Evolutionary conservation across 2,113 vertebrate genomes (phyloP), one percentile per base, ranked within the genome.

Genomic region (Okapia johnstoni): DNA sequence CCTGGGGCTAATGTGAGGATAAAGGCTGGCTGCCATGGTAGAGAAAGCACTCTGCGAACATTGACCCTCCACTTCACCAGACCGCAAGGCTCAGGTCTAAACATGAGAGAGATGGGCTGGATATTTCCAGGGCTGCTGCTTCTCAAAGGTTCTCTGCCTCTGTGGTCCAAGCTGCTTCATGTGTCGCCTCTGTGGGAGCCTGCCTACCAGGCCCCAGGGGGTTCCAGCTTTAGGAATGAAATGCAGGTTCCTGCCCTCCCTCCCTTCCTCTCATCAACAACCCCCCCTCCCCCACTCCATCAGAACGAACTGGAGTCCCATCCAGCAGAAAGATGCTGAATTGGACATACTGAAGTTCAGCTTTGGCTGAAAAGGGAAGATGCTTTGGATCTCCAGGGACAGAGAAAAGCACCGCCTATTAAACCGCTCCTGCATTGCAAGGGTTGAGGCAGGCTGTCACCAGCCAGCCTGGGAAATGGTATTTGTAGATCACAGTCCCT

Each of bases 401-500:
- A 5, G 4, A 80, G 61, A 48, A 85, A 43, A 50, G 60, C 60
- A 58, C 94, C 93, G 95, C 84, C 97, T 94, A 61, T 93, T 95
- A 97, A 93, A 66, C 66, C 9, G 3, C 95, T 83, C 86, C 58
- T 30, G 57, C 30, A 90, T 97, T 96, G 11, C 52, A 46, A 43
- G 77, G 77, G 76, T 93, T 43, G 83, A 94, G 88, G 79, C 79
- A 40, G 63, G 36, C 96, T 98, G 95, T 96, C 84, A 88, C 48
- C 4, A 0, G 57, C 79, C 95, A 94, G 94, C 96, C 97, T 58
- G 85, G 14, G 5, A 84, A 94, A 40, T 96, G 96, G 4, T 97
- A 91, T 97, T 98, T 98, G 43, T 87, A 96, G 98, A 97, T 91
- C 30, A 28, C 90, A 13, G n/a, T 66, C 80, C 88, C 66, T 95